Base-by-base conservation (phyloP, 1,140 invertebrate genomes). In the Drosophila yakuba region DNA sequence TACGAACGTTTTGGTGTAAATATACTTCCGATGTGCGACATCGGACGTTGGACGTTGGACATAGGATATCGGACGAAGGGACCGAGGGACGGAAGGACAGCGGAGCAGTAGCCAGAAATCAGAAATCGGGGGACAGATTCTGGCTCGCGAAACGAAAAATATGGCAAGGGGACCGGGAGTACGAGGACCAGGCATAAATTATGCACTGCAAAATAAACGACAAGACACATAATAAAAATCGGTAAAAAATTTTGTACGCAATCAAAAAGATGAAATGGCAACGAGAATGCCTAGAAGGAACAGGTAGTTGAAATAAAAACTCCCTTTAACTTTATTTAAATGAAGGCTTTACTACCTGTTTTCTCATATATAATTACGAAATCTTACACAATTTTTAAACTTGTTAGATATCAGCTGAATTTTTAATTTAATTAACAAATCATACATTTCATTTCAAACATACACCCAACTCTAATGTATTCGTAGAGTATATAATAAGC, bases 151-250 rank as follows among this genome's bases (percentile, higher is more conserved):
- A 80, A 57, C 52, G 68, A 57, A 84, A 89, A 86, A 88, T 88
- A 86, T 86, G 83, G 83, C 83, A 79, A 47, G 36, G 17, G 17
- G 44, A 28, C 38, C 6, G 3, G 43, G 71, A 73, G 25, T 20
- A 17, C 45, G 28, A 56, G 39, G 23, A 39, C n/a, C 45, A 39
- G 71, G 84, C 75, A 88, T 86, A 88, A 86, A 86, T 86, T 88
- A 86, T 86, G 84, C 83, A 88, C 83, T 86, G 83, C 62, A 89
- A 88, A 86, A 86, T 88, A 86, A 83, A 83, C 83, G 72, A 79
- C 83, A 60, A 86, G 58, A 60, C 62, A 61, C 69, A 86, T 69
- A 82, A 86, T 86, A 83, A 86, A 86, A 88, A 88, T 88, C 66
- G 75, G 60, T 58, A 83, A 86, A 88, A 86, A 88, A 88, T 79